Percentiles rank a stretch among this genome's conserved stretches.
phyloP scores from a whole-genome alignment of 1,140 invertebrate genomes.

The Eulimnadia texana region DNA sequence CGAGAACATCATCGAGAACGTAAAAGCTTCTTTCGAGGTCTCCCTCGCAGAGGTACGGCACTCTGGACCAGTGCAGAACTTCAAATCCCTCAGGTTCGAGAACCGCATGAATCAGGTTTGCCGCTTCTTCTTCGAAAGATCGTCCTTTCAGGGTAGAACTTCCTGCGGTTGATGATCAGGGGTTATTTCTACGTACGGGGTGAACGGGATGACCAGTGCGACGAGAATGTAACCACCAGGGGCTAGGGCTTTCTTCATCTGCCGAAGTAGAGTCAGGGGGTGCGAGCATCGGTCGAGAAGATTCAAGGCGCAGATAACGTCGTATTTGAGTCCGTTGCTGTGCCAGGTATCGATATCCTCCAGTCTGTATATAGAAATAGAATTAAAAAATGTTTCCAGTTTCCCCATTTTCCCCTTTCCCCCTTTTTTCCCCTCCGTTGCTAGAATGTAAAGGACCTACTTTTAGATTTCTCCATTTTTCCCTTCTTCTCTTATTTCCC shows the following conservation, averaged over 20 bases:
- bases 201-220: constrained; percentile 74
- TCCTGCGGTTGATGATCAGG: constrained; percentile 55
- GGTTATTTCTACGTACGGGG: constrained; percentile 66
- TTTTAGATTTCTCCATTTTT: too few relatives aligned
- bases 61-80: constrained; percentile 57
- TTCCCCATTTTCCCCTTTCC: too few relatives aligned
- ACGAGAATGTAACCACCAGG: constrained; percentile 55
- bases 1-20: constrained; percentile 73
- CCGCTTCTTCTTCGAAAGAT: constrained; percentile 63
- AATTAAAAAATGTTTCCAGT: not conserved
- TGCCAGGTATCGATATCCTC: constrained; percentile 60
- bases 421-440: too few relatives aligned
- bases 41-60: constrained; percentile 89
- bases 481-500: too few relatives aligned
- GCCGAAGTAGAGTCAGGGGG: constrained; percentile 53
- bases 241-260: constrained; percentile 46
- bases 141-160: constrained; percentile 47
- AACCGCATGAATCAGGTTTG: constrained; percentile 49
- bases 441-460: too few relatives aligned
- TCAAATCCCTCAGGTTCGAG: constrained; percentile 53
- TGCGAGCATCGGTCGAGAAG: constrained; percentile 74
- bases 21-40: constrained; percentile 83
- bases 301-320: constrained; percentile 75
- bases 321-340: constrained; percentile 40
- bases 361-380: constrained; percentile 38